Base-by-base conservation (phyloP, 37 sponge, comb jelly and placozoan species). In the Theonella swinhoei region DNA sequence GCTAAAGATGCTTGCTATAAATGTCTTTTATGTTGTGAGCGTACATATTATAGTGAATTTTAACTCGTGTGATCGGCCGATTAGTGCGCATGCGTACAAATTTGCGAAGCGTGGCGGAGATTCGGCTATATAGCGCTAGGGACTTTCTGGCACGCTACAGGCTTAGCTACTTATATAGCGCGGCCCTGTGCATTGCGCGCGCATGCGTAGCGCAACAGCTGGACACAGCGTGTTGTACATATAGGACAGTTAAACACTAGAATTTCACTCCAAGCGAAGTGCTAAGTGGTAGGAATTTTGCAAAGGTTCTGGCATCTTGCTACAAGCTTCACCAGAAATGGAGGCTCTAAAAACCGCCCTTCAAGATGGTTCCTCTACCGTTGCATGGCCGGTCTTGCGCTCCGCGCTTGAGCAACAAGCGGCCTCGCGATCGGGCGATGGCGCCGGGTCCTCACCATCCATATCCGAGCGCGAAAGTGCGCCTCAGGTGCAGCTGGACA, bases 401-500 rank as follows among this genome's bases (percentile, higher is more conserved):
- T 7, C 54, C 54, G 54, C 54, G 7, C 7, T 47, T 14, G 7
- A 7, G 14, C 11, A 47, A 14, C 54, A 47, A 14, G 54, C 7
- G 54, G n/a, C n/a, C n/a, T n/a, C n/a, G n/a, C n/a, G n/a, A 47
- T 14, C 54, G 54, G 7, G 54, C 54, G 54, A 47, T n/a, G n/a
- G n/a, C n/a, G n/a, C n/a, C n/a, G n/a, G n/a, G n/a, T n/a, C n/a
- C n/a, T n/a, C n/a, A n/a, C n/a, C n/a, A n/a, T n/a, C n/a, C n/a
- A n/a, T n/a, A n/a, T n/a, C n/a, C n/a, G n/a, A n/a, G 54, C 54
- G 14, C 11, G 54, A 14, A 47, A 14, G 14, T 14, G 11, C 54
- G 54, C 54, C 54, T 7, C 54, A 14, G 42, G 78, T 79, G 31
- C 41, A 42, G 29, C 77, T 90, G n/a, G 83, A 91, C 26, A 87